phyloP scores from a whole-genome alignment of 1,140 invertebrate genomes.

The Schlechtendalia chinensis region DNA sequence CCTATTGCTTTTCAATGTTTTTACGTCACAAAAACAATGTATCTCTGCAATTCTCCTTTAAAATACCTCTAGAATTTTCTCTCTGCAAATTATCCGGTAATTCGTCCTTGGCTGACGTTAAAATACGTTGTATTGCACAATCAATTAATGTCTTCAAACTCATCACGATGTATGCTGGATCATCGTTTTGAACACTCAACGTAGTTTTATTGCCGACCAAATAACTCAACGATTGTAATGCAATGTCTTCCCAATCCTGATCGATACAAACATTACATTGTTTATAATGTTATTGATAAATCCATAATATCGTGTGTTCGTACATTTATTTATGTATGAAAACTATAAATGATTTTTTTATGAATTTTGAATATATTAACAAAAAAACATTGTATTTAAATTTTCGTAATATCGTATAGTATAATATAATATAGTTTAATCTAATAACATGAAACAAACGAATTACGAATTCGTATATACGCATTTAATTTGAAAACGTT shows the following conservation, averaged over 20 bases:
- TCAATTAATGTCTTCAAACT: slow-evolving; percentile 19
- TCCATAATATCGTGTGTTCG: too few species aligned
- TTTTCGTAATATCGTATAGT: too few species aligned
- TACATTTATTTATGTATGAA: too few species aligned
- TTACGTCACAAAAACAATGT: too few species aligned
- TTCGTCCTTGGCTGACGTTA: slow-evolving; percentile 11
- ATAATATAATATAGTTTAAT: too few species aligned
- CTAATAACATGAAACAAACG: not conserved
- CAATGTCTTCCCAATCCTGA: slow-evolving; percentile 32
- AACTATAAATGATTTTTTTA: too few species aligned
- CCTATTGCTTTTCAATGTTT: too few species aligned
- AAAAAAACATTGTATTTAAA: too few species aligned
- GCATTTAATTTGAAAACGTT: not conserved
- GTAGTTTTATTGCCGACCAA: slow-evolving; percentile 2
- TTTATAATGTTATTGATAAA: too few species aligned
- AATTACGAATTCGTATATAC: not conserved
- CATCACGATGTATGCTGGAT: not conserved
- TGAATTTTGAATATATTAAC: too few species aligned
- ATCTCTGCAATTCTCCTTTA: too few species aligned
- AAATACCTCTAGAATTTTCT: slow-evolving; percentile 40
- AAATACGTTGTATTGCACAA: not conserved
- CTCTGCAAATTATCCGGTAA: not conserved
- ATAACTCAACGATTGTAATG: slow-evolving; percentile 3
- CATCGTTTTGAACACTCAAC: slow-evolving; percentile 33
- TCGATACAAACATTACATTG: not conserved